phyloP scores from a whole-genome alignment of 2,888 invertebrate genomes.

The Tiphia femorata region DNA sequence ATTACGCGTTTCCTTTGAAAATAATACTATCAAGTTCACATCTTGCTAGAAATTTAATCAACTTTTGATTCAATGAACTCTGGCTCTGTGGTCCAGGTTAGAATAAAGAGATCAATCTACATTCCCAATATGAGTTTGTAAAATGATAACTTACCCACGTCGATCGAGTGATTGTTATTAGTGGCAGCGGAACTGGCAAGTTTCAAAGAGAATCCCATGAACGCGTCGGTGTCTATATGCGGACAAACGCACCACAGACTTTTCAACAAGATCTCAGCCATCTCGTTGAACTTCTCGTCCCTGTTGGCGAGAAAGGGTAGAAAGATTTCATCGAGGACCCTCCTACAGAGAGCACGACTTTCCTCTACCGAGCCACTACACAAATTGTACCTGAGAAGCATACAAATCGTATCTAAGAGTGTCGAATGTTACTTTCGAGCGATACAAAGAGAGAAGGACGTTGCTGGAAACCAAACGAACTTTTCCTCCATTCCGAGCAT shows the following conservation, averaged over 20 bases:
- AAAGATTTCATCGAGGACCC: slow-evolving; percentile 73
- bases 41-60: no score
- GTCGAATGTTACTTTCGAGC: no score
- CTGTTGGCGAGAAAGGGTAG: slow-evolving; percentile 74
- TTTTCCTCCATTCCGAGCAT: slow-evolving; percentile 86
- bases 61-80: no score
- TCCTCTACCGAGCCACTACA: slow-evolving; percentile 76
- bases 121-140: no score
- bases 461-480: no score
- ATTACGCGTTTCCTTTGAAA: no score
- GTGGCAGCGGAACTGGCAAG: slow-evolving; percentile 65
- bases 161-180: slow-evolving; percentile 61
- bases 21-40: no score
- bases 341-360: slow-evolving; percentile 73
- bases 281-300: slow-evolving; percentile 75
- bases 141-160: slow-evolving; percentile 46
- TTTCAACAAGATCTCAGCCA: slow-evolving; percentile 76
- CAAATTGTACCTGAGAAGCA: slow-evolving; percentile 75
- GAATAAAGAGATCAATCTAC: no score
- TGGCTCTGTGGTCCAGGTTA: no score
- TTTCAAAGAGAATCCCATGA: slow-evolving; percentile 72
- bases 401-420: no score
- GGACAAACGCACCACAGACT: slow-evolving; percentile 81
- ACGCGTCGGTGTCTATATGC: slow-evolving; percentile 72
- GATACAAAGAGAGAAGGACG: no score